A percentile compares a stretch with the other conserved stretches of the same genome.
phyloP scores from a whole-genome alignment of 2,113 vertebrate species.

The Notarius lentiginosus region DNA sequence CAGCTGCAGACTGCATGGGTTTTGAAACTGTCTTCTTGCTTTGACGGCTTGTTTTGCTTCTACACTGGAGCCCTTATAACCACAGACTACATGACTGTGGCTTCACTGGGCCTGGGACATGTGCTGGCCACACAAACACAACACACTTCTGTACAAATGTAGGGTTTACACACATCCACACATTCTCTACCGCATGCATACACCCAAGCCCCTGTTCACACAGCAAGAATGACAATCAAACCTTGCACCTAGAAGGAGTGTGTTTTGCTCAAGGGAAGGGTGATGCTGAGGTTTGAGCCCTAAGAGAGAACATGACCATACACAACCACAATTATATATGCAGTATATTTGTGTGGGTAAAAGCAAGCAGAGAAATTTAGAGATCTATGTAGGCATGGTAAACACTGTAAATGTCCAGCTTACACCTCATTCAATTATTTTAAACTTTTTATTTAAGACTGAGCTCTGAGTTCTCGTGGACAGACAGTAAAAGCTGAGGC shows the following conservation, averaged over 20 bases:
- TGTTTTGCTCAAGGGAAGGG: constrained; percentile 61
- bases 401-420: constrained; percentile 45
- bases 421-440: not conserved
- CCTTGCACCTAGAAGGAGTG: constrained; percentile 19
- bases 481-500: not conserved
- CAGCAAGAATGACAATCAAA: not conserved
- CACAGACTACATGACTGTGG: constrained; percentile 71
- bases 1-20: constrained; percentile 19
- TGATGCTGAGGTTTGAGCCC: constrained; percentile 66
- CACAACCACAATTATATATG: constrained; percentile 69
- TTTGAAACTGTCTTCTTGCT: constrained; percentile 37
- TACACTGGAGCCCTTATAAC: constrained; percentile 62
- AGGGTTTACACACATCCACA: constrained; percentile 36
- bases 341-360: constrained; percentile 64
- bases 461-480: not conserved
- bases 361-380: constrained; percentile 52
- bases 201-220: not conserved
- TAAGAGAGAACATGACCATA: constrained; percentile 67
- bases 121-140: constrained; percentile 58
- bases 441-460: not conserved
- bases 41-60: constrained; percentile 46
- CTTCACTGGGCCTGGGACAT: constrained; percentile 60
- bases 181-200: constrained; percentile 39
- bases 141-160: constrained; percentile 34
- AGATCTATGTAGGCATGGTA: constrained; percentile 42